A percentile compares a stretch with the other conserved stretches of the same genome.
Conservation (phyloP, 1,140 invertebrate genomes). For the Hycleus phaleratus region DNA sequence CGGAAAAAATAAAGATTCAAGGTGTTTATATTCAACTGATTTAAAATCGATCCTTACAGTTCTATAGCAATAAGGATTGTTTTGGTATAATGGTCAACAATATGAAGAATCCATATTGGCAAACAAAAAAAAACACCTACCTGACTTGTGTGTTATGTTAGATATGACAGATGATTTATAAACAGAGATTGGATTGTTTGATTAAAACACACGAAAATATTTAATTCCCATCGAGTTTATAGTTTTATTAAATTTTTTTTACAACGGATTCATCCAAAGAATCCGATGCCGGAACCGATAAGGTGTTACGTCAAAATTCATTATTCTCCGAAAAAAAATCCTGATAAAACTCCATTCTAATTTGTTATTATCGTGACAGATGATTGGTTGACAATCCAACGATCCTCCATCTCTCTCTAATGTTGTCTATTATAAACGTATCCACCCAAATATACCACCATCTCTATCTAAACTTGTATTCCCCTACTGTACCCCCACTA, state of each 20-base stretch:
- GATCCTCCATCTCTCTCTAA: neutral
- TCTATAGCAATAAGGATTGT: too few species aligned
- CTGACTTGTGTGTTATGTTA: conserved; percentile 19
- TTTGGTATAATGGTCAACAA: neutral
- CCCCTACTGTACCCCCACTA: conserved; percentile 20
- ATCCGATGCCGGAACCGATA: too few species aligned
- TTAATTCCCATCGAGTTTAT: neutral
- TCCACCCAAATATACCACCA: conserved; percentile 1
- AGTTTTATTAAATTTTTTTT: too few species aligned
- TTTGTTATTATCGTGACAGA: neutral
- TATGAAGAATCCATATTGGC: conserved; percentile 15
- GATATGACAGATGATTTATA: conserved; percentile 30
- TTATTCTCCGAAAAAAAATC: neutral
- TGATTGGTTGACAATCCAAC: neutral
- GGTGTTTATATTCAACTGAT: too few species aligned
- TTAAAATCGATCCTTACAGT: too few species aligned
- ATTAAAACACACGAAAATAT: conserved; percentile 27
- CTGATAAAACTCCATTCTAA: neutral
- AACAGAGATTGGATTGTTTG: conserved; percentile 22
- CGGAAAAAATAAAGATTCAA: too few species aligned
- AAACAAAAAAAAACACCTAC: conserved; percentile 17
- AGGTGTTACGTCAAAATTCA: neutral
- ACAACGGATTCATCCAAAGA: too few species aligned
- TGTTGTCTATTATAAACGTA: neutral
- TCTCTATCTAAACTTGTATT: conserved; percentile 2